phyloP scores from a whole-genome alignment of 2,113 vertebrate genomes.

The Centrocercus urophasianus region DNA sequence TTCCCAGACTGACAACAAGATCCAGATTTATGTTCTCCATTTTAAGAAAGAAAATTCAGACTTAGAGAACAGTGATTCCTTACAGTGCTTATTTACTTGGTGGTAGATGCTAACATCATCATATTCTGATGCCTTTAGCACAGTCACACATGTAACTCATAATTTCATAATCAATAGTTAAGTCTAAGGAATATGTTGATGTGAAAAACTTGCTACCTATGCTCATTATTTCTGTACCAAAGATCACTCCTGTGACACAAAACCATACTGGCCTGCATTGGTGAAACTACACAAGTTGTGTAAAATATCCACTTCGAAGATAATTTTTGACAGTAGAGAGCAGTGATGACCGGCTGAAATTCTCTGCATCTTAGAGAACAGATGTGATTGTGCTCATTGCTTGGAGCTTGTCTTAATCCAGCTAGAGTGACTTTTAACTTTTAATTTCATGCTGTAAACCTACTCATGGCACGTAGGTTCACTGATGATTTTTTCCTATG shows the following conservation, averaged over 20 bases:
- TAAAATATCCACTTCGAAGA: background rate
- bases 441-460: background rate
- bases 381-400: accelerated
- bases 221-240: background rate
- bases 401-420: background rate
- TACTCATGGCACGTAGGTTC: background rate
- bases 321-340: background rate
- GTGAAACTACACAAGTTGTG: background rate
- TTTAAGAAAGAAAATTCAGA: background rate
- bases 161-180: background rate
- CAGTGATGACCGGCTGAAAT: background rate
- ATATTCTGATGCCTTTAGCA: background rate
- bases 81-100: background rate
- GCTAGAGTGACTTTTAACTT: background rate
- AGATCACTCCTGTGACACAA: background rate
- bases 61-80: background rate
- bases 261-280: background rate
- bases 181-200: accelerated
- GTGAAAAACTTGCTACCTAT: background rate
- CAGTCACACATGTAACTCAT: background rate
- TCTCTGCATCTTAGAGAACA: background rate
- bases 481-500: background rate
- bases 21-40: accelerated
- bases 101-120: background rate
- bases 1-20: background rate